Conservation (phyloP, 1,140 invertebrate species). For the Ceratosolen fusciceps region DNA sequence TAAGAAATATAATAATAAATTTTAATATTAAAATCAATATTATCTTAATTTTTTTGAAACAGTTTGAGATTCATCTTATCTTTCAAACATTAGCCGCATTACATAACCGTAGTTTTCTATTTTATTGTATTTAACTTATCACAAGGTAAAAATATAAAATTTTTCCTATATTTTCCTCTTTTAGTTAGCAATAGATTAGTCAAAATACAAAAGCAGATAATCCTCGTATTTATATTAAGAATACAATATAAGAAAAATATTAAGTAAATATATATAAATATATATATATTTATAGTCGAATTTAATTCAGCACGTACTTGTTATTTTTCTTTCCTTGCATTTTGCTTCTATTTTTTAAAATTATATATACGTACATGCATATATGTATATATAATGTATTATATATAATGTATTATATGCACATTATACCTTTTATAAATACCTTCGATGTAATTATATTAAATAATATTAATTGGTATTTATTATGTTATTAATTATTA, state of each 20-base stretch:
- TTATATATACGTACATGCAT: neutral
- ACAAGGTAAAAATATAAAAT: neutral
- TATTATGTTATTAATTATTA: neutral
- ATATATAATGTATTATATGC: conserved; percentile 19
- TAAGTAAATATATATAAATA: conserved; percentile 22
- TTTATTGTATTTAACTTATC: neutral
- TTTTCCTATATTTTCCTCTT: conserved; percentile 7
- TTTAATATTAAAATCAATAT: too few relatives aligned
- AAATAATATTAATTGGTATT: conserved; percentile 37
- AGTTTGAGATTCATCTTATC: neutral
- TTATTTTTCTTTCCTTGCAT: conserved; percentile 32
- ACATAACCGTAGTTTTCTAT: neutral
- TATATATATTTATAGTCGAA: conserved; percentile 44
- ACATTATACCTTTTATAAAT: conserved; percentile 9
- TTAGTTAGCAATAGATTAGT: conserved; percentile 32
- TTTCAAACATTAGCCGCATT: neutral
- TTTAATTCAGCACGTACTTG: conserved; percentile 37
- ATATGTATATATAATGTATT: neutral
- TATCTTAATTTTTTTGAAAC: too few relatives aligned
- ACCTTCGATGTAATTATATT: conserved; percentile 45
- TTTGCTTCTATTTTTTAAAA: conserved; percentile 35
- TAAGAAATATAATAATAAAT: neutral
- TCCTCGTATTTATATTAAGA: conserved; percentile 7
- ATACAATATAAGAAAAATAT: too few relatives aligned
- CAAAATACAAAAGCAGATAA: conserved; percentile 12